A percentile compares a stretch with the other conserved stretches of the same genome.
These are phyloP conservation scores for Hypomecis punctinalis DNA, from an alignment of 2,888 invertebrate species.

Conservation along the genomic window DNA sequence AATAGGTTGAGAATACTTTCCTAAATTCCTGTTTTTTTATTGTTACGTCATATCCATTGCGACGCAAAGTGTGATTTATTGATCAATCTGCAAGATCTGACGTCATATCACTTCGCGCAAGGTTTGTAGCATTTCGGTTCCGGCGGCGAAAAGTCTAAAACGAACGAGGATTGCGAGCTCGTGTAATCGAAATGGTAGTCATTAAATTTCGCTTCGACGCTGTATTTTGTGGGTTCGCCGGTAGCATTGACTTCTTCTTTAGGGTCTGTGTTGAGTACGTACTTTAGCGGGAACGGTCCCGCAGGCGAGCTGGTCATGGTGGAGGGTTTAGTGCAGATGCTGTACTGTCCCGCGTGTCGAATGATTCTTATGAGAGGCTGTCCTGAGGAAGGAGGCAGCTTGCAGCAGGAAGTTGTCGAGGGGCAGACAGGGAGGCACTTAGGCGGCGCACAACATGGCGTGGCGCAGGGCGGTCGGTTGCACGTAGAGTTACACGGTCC, in stretches of 20 bases:
- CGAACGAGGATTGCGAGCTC: conserved; percentile 74
- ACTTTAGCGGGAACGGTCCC: conserved; percentile 75
- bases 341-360: conserved; percentile 73
- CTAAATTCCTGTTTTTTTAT: background rate
- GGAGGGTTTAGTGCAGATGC: conserved; percentile 73
- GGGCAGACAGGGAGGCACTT: conserved; percentile 60
- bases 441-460: conserved; percentile 57
- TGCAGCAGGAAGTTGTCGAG: conserved; percentile 57
- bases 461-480: conserved; percentile 54
- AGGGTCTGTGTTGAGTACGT: conserved; percentile 68
- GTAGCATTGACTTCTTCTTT: conserved; percentile 33
- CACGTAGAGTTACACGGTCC: conserved; percentile 56
- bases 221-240: conserved; percentile 55
- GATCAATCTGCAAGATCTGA: too few relatives aligned
- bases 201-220: conserved; percentile 77
- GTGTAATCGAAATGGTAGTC: conserved; percentile 78
- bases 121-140: conserved; percentile 63
- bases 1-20: conserved; percentile 13
- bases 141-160: conserved; percentile 76
- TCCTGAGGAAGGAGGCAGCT: conserved; percentile 45
- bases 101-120: conserved; percentile 53
- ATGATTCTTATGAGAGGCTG: conserved; percentile 70
- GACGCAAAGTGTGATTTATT: background rate
- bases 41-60: background rate
- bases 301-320: conserved; percentile 71